Base-by-base conservation (phyloP, 2,797 vertebrate species). In the Mionectes olivaceus region DNA sequence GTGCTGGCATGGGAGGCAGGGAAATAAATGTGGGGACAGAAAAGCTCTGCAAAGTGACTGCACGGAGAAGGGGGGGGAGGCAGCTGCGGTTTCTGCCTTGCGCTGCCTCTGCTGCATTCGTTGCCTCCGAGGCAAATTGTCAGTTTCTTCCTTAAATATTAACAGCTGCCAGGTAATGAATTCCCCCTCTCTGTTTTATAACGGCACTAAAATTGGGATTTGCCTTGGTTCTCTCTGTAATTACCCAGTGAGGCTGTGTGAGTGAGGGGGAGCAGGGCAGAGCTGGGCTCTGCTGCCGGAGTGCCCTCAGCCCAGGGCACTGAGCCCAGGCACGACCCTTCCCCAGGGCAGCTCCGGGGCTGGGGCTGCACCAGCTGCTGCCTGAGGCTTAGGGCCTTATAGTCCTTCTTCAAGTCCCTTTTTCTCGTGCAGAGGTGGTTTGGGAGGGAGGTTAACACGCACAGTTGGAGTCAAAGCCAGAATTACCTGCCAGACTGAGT, bases 141-240 rank as follows among this genome's bases (percentile, higher is more conserved):
- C 93, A 52, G 88, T 94, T 95, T 95, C 94, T 95, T 90, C 90
- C 93, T 95, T 96, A 96, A 94, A 92, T 95, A 95, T 93, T 88
- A 96, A 73, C 96, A 96, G 92, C 94, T 96, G 96, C 95, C 91
- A 95, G 94, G 93, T 96, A 96, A 96, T 95, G 93, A 96, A 96
- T 96, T 96, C 96, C 95, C 96, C 95, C 96, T 95, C 95, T 95
- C 96, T 93, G 95, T 94, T 95, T 96, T 93, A 96, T 95, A 96
- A 96, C 94, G 95, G 94, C 83, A 90, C 95, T 96, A 96, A 96
- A 96, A 94, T 94, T 95, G 96, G 95, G 94, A 94, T 91, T 95
- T 94, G 96, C 90, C 93, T 96, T 56, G 50, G 55, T 94, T 96
- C 94, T 96, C 77, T 91, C 91, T 96, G 95, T 86, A 93, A 94